phyloP scores from a whole-genome alignment of 2,113 vertebrate species.

The Mesocricetus auratus region DNA sequence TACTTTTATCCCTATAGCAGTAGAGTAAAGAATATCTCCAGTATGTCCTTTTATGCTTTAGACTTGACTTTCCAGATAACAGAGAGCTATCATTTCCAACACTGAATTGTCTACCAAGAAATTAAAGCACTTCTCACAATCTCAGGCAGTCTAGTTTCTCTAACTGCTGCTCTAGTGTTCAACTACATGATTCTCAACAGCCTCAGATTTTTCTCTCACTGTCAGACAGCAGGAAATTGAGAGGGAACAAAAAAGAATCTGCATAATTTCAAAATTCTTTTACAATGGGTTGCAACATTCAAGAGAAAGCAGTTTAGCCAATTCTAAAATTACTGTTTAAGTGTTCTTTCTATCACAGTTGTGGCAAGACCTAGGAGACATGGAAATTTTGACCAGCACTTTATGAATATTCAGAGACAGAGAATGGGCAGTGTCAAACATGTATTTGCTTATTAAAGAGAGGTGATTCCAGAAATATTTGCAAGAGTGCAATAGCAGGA shows the following conservation, averaged over 20 bases:
- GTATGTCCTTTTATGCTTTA: neutral
- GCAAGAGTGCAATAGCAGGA: neutral
- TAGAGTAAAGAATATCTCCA: neutral
- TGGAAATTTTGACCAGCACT: neutral
- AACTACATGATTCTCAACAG: neutral
- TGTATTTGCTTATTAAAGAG: neutral
- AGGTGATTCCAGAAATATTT: neutral
- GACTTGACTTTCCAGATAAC: neutral
- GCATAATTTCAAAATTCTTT: neutral
- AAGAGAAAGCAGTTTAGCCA: neutral
- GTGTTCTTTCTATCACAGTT: neutral
- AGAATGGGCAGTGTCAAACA: neutral
- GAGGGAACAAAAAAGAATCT: neutral
- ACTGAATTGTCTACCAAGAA: neutral
- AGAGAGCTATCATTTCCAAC: neutral
- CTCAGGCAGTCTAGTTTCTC: neutral
- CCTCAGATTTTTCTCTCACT: neutral
- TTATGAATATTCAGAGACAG: conserved; percentile 6
- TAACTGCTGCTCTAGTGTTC: neutral
- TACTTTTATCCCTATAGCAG: no score
- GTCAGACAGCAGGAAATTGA: neutral
- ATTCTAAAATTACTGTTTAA: neutral
- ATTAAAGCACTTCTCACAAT: neutral
- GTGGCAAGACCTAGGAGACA: neutral
- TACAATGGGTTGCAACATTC: neutral